phyloP scores from a whole-genome alignment of 2,888 invertebrate genomes.

The Scaptomyza flava region DNA sequence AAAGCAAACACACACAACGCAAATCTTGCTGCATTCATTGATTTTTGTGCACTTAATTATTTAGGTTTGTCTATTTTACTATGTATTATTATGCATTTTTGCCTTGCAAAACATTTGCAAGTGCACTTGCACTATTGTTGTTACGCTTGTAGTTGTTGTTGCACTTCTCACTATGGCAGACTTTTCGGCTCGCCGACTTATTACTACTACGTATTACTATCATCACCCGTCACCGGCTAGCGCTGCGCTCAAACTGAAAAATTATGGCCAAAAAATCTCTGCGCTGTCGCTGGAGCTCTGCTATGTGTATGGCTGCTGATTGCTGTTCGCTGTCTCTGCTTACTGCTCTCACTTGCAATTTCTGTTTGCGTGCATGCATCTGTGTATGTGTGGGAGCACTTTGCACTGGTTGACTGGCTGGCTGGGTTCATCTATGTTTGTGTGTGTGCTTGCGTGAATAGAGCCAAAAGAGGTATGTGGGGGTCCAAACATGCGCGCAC shows the following conservation, averaged over 20 bases:
- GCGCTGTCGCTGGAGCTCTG: slow-evolving; percentile 71
- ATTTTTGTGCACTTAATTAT: slow-evolving; percentile 7
- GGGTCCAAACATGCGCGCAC: slow-evolving; percentile 68
- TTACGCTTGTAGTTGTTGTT: slow-evolving; percentile 21
- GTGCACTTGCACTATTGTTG: slow-evolving; percentile 38
- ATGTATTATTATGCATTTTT: slow-evolving; percentile 17
- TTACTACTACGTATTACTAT: slow-evolving; percentile 77
- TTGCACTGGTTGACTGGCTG: slow-evolving; percentile 61
- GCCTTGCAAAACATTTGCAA: slow-evolving; percentile 40
- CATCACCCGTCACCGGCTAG: slow-evolving; percentile 79
- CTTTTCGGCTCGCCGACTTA: slow-evolving; percentile 62
- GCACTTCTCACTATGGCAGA: slow-evolving; percentile 48
- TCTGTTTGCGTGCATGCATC: slow-evolving; percentile 26
- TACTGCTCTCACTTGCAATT: slow-evolving; percentile 63
- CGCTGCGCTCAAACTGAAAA: slow-evolving; percentile 77
- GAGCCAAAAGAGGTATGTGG: slow-evolving; percentile 1
- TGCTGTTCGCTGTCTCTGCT: slow-evolving; percentile 17
- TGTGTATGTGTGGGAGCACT: slow-evolving; percentile 40
- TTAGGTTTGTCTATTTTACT: neutral
- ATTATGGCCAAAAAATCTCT: slow-evolving; percentile 74
- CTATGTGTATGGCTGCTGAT: slow-evolving; percentile 12
- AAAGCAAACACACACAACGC: slow-evolving; percentile 14
- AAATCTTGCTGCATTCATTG: slow-evolving; percentile 14
- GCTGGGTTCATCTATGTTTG: slow-evolving; percentile 13
- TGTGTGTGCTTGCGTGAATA: slow-evolving; percentile 15